These are phyloP conservation scores for Drosophila arawakana DNA, from an alignment of 1,140 invertebrate species.

Conservation along the genomic window DNA sequence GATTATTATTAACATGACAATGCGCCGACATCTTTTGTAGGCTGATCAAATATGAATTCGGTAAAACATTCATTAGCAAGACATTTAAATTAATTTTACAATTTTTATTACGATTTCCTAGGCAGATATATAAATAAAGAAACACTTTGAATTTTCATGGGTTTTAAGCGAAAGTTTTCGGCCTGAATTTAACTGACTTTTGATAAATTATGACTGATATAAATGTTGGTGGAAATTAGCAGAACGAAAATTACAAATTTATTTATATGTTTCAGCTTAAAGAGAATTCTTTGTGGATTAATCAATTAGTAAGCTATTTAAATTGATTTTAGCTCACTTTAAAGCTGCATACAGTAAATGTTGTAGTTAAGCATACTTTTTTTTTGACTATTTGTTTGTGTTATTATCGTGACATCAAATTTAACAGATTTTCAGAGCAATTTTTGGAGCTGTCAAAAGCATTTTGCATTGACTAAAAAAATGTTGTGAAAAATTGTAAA, in stretches of 20 bases:
- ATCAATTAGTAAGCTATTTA: too few relatives aligned
- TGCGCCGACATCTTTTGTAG: neutral
- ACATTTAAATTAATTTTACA: constrained; percentile 76
- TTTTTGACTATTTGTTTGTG: neutral
- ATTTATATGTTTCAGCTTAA: neutral
- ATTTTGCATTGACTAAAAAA: constrained; percentile 37
- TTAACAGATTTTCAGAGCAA: constrained; percentile 9
- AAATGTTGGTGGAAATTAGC: neutral
- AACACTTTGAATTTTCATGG: neutral
- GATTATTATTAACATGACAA: constrained; percentile 16
- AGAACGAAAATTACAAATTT: neutral
- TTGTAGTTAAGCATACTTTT: neutral
- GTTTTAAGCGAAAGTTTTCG: constrained; percentile 23
- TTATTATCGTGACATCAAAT: constrained; percentile 22
- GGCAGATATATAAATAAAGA: neutral
- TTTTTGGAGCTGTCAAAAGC: constrained; percentile 36
- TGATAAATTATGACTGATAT: neutral
- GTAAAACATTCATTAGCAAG: constrained; percentile 67
- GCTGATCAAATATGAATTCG: constrained; percentile 57
- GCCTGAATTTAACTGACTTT: constrained; percentile 2
- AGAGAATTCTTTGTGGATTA: too few relatives aligned
- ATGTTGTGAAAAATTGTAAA: constrained; percentile 37
- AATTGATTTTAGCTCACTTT: too few relatives aligned
- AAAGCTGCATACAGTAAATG: neutral
- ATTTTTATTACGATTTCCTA: constrained; percentile 22